A percentile compares a stretch with the other conserved stretches of the same genome.
phyloP scores from a whole-genome alignment of 2,888 invertebrate genomes.

The Sarcophaga variegata region DNA sequence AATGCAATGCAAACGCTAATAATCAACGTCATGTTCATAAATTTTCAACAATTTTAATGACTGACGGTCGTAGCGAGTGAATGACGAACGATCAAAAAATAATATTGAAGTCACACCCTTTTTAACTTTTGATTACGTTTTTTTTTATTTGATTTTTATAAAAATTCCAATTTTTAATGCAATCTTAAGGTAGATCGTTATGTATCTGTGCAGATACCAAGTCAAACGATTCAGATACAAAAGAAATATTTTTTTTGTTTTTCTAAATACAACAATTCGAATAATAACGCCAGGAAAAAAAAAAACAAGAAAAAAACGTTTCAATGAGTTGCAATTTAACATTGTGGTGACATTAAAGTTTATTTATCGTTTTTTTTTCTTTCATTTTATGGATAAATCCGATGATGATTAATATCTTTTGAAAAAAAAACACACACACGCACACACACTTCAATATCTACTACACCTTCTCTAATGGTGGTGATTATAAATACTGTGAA shows the following conservation, averaged over 20 bases:
- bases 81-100: constrained; percentile 29
- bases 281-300: neutral
- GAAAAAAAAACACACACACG: no score
- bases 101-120: constrained; percentile 61
- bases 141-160: constrained; percentile 29
- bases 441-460: no score
- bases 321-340: constrained; percentile 40
- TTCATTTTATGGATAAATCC: no score
- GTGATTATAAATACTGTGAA: no score
- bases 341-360: constrained; percentile 58
- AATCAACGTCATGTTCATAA: neutral
- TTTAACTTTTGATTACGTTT: constrained; percentile 10
- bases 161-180: constrained; percentile 18
- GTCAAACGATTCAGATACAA: no score
- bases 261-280: no score
- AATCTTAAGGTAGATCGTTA: constrained; percentile 5
- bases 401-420: constrained; percentile 53
- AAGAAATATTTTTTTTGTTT: no score
- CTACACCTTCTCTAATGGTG: no score
- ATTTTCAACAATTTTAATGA: constrained; percentile 1
- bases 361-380: neutral
- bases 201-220: no score
- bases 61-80: neutral
- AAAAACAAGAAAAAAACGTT: neutral
- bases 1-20: neutral